Conservation (phyloP, 2,888 invertebrate species). For the Exephanes ischioxanthus region DNA sequence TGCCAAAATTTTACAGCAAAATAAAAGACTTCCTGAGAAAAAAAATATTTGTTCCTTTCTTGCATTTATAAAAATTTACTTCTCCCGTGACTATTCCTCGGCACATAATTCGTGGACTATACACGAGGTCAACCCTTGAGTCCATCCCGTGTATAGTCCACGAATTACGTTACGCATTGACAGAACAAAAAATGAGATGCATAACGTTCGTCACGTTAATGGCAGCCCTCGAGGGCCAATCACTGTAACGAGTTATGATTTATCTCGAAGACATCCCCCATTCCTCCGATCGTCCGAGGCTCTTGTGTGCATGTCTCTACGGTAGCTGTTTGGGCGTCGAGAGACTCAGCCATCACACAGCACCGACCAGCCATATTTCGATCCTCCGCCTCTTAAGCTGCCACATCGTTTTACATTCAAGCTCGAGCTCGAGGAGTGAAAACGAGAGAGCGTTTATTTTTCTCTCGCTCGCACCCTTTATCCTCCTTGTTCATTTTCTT, state of each 20-base stretch:
- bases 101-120: too few species aligned
- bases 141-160: too few species aligned
- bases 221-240: background rate
- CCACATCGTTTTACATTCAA: conserved; percentile 63
- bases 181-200: background rate
- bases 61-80: too few species aligned
- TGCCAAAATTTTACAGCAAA: too few species aligned
- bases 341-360: conserved; percentile 46
- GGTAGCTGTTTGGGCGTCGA: conserved; percentile 56
- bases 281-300: background rate
- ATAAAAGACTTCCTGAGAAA: too few species aligned
- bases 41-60: too few species aligned
- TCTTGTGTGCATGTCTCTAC: conserved; percentile 10
- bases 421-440: conserved; percentile 52
- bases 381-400: conserved; percentile 50
- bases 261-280: background rate
- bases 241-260: conserved; percentile 4
- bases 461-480: conserved; percentile 22
- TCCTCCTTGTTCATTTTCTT: background rate
- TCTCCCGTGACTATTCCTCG: too few species aligned
- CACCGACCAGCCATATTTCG: conserved; percentile 43
- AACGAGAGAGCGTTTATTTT: conserved; percentile 45
- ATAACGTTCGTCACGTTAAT: background rate
- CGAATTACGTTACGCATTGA: too few species aligned
- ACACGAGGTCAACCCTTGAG: too few species aligned